phyloP scores from a whole-genome alignment of 2,797 vertebrate genomes.

The Tangara arthus region DNA sequence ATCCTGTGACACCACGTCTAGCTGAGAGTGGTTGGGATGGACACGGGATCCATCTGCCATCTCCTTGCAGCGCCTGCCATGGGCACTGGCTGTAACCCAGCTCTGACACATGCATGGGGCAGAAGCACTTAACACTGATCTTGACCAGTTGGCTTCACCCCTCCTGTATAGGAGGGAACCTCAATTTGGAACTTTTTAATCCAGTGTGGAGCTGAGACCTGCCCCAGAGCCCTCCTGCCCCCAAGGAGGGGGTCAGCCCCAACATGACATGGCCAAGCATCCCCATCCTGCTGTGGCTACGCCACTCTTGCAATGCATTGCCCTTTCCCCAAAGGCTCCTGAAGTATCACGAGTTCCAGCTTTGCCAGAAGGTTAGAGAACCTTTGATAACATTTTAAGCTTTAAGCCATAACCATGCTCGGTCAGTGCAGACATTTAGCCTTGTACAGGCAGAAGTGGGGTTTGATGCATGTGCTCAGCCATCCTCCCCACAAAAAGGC shows the following conservation, averaged over 20 bases:
- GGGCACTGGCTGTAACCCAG: not conserved
- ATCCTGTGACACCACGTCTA: not conserved
- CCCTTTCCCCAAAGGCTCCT: not conserved
- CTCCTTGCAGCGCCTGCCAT: rapidly evolving
- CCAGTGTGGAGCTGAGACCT: not conserved
- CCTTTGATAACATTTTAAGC: not conserved
- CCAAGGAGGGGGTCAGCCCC: not conserved
- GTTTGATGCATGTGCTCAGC: not conserved
- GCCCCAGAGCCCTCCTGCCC: not conserved
- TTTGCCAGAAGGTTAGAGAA: not conserved
- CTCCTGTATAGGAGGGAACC: not conserved
- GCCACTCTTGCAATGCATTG: rapidly evolving
- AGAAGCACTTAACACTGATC: not conserved
- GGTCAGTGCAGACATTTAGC: not conserved
- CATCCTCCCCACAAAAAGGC: not conserved
- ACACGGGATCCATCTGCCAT: rapidly evolving
- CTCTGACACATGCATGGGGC: not conserved
- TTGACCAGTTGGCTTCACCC: not conserved
- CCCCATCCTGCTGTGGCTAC: rapidly evolving
- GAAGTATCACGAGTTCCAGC: not conserved
- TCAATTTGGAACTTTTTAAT: not conserved
- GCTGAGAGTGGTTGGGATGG: not conserved
- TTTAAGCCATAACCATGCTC: slow-evolving; percentile 3
- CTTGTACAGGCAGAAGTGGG: not conserved
- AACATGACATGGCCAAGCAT: not conserved